Conservation (phyloP, 1,140 invertebrate genomes). For the Aphaenogaster ashmeadi region DNA sequence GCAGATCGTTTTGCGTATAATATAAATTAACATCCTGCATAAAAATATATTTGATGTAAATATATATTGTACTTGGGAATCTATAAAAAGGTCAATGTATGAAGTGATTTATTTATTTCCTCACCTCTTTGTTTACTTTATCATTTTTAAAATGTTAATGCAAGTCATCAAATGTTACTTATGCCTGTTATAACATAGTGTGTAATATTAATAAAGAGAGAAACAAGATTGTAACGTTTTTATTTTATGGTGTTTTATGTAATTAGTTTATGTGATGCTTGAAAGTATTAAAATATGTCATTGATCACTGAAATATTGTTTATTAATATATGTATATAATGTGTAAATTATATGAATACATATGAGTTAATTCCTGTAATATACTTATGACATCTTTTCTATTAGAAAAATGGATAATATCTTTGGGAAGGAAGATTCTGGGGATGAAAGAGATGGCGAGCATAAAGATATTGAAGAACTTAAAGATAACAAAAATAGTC, state of each 20-base stretch:
- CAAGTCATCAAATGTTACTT: neutral
- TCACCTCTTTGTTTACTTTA: neutral
- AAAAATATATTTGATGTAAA: neutral
- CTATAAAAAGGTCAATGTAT: neutral
- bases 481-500: conserved; percentile 63
- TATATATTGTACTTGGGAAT: neutral
- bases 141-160: neutral
- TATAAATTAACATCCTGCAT: neutral
- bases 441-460: conserved; percentile 78
- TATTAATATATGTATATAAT: conserved; percentile 19
- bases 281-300: neutral
- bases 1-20: neutral
- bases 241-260: neutral
- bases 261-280: neutral
- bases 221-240: neutral
- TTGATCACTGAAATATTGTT: conserved; percentile 20
- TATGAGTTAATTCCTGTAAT: neutral
- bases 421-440: conserved; percentile 82
- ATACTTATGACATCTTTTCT: neutral
- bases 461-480: conserved; percentile 58
- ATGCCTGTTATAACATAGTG: neutral
- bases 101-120: neutral
- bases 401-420: conserved; percentile 77
- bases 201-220: neutral
- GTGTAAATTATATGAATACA: conserved; percentile 22